phyloP scores from a whole-genome alignment of 2,113 vertebrate genomes.

The Chroicocephalus ridibundus region DNA sequence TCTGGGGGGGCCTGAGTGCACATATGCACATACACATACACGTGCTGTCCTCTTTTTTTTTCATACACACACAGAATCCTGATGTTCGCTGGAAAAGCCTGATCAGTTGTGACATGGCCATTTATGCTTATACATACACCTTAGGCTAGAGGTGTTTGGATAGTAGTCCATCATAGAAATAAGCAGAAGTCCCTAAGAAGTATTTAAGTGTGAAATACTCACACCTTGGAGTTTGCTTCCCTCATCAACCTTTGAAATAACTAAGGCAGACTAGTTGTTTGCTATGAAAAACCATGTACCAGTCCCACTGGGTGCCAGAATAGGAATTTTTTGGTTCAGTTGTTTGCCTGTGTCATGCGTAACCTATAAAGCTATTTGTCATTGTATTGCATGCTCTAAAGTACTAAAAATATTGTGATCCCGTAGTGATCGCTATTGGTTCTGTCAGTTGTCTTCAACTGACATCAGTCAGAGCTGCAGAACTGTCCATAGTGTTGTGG shows the following conservation, averaged over 20 bases:
- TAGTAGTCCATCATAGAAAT: not conserved
- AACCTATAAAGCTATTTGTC: not conserved
- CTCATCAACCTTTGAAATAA: not conserved
- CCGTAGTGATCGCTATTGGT: not conserved
- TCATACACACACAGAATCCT: not conserved
- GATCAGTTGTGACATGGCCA: not conserved
- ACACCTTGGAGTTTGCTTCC: not conserved
- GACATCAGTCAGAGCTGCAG: not conserved
- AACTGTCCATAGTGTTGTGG: not conserved
- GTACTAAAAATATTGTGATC: not conserved
- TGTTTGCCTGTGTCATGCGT: not conserved
- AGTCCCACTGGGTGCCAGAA: not conserved
- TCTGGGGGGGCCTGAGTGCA: too few species aligned
- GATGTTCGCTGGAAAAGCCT: not conserved
- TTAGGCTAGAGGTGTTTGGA: not conserved
- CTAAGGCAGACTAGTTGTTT: not conserved
- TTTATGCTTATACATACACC: not conserved
- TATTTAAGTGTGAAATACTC: not conserved
- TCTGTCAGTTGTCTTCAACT: not conserved
- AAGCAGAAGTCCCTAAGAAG: not conserved
- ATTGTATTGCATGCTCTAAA: not conserved
- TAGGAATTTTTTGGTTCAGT: not conserved
- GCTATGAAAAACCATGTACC: not conserved
- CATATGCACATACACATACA: not conserved
- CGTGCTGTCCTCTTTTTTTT: not conserved